A percentile compares a stretch with the other conserved stretches of the same genome.
These are phyloP conservation scores for Poeciliopsis gracilis DNA, from an alignment of 2,797 vertebrate species.

Conservation along the genomic window DNA sequence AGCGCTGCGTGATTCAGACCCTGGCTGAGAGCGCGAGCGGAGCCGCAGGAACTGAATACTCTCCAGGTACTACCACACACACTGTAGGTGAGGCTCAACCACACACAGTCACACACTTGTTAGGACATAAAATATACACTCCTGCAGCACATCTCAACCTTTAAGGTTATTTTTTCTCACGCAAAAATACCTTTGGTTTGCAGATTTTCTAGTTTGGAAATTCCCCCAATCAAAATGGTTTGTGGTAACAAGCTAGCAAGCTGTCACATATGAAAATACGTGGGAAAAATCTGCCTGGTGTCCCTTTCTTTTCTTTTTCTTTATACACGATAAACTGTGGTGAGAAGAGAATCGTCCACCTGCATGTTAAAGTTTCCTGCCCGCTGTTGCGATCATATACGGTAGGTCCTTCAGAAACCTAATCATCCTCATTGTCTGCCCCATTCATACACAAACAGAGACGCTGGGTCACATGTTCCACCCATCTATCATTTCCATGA, in stretches of 20 bases:
- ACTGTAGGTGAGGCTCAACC: conserved; percentile 49
- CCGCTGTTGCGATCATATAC: conserved; percentile 68
- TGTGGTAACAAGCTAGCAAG: background rate
- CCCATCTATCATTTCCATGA: conserved; percentile 47
- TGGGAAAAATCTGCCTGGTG: background rate
- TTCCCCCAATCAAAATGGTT: too few relatives aligned
- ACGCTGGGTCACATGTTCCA: conserved; percentile 60
- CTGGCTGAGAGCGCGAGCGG: conserved; percentile 26
- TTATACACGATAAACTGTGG: background rate
- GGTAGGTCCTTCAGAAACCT: conserved; percentile 75
- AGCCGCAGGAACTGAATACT: conserved; percentile 74
- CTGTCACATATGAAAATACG: background rate
- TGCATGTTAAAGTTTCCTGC: conserved; percentile 18
- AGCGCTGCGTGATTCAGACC: conserved; percentile 44
- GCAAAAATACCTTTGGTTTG: background rate
- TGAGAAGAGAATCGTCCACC: background rate
- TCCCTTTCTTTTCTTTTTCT: background rate
- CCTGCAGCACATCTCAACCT: background rate
- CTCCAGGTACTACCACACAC: conserved; percentile 75
- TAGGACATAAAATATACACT: background rate
- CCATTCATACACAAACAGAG: conserved; percentile 69
- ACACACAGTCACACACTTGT: conserved; percentile 3
- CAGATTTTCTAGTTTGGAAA: background rate
- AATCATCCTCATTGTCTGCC: conserved; percentile 68
- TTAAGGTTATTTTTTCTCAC: background rate